Conservation (phyloP, 2,113 vertebrate species). For the Strix aluco region DNA sequence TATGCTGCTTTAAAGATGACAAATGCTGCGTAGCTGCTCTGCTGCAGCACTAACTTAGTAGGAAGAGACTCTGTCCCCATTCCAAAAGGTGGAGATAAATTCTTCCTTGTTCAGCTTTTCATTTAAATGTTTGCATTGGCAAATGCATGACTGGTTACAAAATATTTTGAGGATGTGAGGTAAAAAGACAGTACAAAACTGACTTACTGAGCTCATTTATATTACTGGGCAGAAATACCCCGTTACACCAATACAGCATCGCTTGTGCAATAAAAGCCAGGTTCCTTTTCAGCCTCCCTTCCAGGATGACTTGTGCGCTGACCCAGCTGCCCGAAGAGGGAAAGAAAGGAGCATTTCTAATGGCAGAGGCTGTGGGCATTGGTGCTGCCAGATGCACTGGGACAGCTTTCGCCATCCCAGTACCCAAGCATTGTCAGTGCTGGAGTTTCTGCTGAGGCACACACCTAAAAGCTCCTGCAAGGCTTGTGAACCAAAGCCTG, state of each 20-base stretch:
- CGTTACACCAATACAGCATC: background rate
- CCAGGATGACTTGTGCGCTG: rapidly evolving
- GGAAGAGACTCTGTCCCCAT: background rate
- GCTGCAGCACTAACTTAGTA: background rate
- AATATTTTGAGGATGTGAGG: background rate
- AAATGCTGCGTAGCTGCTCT: background rate
- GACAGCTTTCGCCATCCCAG: background rate
- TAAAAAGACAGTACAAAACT: background rate
- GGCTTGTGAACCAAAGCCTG: background rate
- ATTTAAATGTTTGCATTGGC: background rate
- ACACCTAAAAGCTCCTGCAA: background rate
- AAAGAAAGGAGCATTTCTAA: background rate
- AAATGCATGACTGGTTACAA: background rate
- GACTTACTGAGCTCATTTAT: background rate
- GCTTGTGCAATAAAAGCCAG: rapidly evolving
- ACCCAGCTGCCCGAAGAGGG: background rate
- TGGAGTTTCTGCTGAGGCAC: background rate
- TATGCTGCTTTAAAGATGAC: background rate
- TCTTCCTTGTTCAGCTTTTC: background rate
- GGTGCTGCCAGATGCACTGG: background rate
- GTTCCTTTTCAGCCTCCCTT: background rate
- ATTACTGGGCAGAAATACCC: background rate
- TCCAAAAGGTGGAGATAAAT: background rate
- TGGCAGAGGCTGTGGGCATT: background rate
- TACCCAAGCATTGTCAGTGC: background rate